Percentiles rank a stretch among this genome's conserved stretches.
phyloP scores from a whole-genome alignment of 2,113 vertebrate genomes.

The Nicator chloris region DNA sequence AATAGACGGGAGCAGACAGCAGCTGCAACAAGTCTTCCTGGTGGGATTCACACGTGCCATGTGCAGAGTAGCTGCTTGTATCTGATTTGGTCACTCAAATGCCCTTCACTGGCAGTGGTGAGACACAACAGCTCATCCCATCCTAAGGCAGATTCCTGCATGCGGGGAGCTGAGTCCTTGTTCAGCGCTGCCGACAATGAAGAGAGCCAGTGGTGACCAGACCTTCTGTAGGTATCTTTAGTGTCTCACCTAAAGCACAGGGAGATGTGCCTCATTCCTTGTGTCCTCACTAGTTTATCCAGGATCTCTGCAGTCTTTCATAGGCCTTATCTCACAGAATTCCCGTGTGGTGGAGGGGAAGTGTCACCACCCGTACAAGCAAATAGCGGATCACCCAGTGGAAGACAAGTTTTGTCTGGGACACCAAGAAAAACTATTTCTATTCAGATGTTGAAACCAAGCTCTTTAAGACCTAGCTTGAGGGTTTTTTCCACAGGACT shows the following conservation, averaged over 20 bases:
- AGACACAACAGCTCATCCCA: background rate
- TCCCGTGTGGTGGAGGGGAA: background rate
- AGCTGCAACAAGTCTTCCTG: background rate
- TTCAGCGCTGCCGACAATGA: background rate
- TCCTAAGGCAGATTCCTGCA: background rate
- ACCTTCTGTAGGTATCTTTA: background rate
- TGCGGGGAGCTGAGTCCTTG: background rate
- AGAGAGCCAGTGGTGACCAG: background rate
- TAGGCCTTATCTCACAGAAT: background rate
- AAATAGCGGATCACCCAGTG: background rate
- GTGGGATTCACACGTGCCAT: background rate
- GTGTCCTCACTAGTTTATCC: background rate
- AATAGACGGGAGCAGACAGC: background rate
- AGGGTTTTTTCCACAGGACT: background rate
- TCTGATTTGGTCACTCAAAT: background rate
- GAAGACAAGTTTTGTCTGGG: background rate
- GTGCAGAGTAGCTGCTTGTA: background rate
- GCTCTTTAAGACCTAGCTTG: background rate
- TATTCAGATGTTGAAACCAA: background rate
- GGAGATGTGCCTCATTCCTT: background rate
- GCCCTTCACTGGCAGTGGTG: background rate
- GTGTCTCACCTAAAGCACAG: background rate
- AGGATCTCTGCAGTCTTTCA: background rate
- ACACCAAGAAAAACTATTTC: background rate
- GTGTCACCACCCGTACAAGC: background rate